Evolutionary conservation across 1,140 invertebrate species (phyloP).

Genomic region (Zeugodacus cucurbitae): DNA sequence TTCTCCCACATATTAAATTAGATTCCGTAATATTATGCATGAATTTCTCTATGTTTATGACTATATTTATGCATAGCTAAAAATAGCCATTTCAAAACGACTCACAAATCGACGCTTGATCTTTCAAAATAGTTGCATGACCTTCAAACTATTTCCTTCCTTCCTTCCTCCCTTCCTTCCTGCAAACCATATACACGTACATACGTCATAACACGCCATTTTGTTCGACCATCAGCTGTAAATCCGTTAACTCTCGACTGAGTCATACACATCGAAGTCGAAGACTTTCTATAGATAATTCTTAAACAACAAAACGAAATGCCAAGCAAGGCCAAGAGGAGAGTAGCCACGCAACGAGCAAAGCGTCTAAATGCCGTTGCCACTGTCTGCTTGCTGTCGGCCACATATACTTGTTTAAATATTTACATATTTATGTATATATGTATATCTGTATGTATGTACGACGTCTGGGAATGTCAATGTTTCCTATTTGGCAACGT

Average conservation of each 20-base stretch:
- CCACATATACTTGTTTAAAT: background rate
- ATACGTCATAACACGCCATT: background rate
- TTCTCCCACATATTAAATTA: background rate
- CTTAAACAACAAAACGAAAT: background rate
- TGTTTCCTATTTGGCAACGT: slow-evolving; percentile 14
- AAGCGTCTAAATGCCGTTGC: background rate
- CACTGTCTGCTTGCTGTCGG: background rate
- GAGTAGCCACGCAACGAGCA: background rate
- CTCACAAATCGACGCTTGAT: background rate
- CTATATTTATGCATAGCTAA: background rate
- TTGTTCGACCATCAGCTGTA: background rate
- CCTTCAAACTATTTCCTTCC: background rate
- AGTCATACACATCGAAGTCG: background rate
- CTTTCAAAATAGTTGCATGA: background rate
- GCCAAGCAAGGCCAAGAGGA: background rate
- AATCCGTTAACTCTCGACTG: slow-evolving; percentile 3
- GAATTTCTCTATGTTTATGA: background rate
- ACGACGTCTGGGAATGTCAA: background rate
- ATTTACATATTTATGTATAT: background rate
- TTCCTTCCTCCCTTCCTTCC: background rate
- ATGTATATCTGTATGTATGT: too few relatives aligned
- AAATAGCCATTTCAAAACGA: background rate
- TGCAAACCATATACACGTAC: background rate
- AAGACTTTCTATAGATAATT: background rate
- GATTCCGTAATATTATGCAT: background rate